Conservation (phyloP, 2,113 vertebrate genomes). For the Noctilio leporinus region DNA sequence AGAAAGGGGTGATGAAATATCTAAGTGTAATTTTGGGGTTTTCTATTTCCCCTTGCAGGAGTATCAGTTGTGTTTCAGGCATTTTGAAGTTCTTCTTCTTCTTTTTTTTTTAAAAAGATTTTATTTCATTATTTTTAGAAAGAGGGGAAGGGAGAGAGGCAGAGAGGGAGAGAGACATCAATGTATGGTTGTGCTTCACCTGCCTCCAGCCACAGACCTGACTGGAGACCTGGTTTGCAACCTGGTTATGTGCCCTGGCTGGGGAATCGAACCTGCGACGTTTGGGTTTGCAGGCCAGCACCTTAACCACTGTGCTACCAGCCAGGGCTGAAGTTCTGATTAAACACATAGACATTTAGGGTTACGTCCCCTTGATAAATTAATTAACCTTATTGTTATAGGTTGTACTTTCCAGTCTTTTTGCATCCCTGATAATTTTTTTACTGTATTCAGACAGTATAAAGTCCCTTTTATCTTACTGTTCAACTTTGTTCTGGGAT, state of each 20-base stretch:
- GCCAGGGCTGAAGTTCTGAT: not conserved
- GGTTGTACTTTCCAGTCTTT: not conserved
- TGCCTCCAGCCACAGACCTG: too few species aligned
- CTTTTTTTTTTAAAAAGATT: too few species aligned
- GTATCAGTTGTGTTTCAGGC: not conserved
- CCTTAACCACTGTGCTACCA: too few species aligned
- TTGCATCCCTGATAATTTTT: not conserved
- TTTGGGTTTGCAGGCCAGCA: too few species aligned
- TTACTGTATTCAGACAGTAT: not conserved
- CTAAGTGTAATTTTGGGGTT: not conserved
- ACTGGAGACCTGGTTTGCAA: too few species aligned
- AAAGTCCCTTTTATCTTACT: not conserved
- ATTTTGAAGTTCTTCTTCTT: not conserved
- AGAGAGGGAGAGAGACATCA: too few species aligned
- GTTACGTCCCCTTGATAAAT: not conserved
- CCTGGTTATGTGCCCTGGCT: too few species aligned
- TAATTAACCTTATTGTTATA: not conserved
- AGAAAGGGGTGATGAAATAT: not conserved
- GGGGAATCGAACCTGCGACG: too few species aligned
- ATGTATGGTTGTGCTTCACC: too few species aligned
- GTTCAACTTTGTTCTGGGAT: not conserved
- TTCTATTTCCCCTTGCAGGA: not conserved
- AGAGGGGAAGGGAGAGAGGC: too few species aligned
- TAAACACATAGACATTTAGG: not conserved
- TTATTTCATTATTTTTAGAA: too few species aligned